phyloP scores from a whole-genome alignment of 2,113 vertebrate genomes.

The Ailurus styani region DNA sequence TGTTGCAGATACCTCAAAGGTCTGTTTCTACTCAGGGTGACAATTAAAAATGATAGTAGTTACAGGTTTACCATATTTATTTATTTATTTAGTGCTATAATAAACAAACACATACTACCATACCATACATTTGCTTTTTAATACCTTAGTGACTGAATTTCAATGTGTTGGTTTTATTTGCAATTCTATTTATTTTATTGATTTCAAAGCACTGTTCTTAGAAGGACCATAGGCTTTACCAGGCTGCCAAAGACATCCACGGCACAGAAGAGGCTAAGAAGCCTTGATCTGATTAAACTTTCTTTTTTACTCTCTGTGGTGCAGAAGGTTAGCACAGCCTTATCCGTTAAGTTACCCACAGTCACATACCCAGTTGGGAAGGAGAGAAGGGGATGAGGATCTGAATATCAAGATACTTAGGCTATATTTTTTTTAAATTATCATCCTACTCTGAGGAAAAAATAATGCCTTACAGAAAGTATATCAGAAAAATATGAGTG shows the following conservation, averaged over 20 bases:
- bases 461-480: background rate
- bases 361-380: background rate
- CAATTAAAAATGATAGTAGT: background rate
- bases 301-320: background rate
- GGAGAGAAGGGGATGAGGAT: background rate
- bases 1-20: background rate
- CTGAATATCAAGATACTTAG: background rate
- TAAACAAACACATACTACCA: background rate
- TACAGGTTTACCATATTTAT: background rate
- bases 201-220: constrained; percentile 25
- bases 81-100: background rate
- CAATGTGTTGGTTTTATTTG: background rate
- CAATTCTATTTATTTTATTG: background rate
- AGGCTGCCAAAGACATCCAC: background rate
- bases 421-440: background rate
- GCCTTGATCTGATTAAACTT: background rate
- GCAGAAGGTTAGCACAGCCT: background rate
- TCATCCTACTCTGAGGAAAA: background rate
- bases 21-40: background rate
- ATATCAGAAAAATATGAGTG: background rate
- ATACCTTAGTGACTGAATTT: background rate
- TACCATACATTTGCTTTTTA: background rate
- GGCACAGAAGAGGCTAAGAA: background rate
- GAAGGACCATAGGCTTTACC: background rate
- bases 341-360: background rate